A percentile compares a stretch with the other conserved stretches of the same genome.
Conservation (phyloP, 2,113 vertebrate species). For the Rhinolophus sinicus region DNA sequence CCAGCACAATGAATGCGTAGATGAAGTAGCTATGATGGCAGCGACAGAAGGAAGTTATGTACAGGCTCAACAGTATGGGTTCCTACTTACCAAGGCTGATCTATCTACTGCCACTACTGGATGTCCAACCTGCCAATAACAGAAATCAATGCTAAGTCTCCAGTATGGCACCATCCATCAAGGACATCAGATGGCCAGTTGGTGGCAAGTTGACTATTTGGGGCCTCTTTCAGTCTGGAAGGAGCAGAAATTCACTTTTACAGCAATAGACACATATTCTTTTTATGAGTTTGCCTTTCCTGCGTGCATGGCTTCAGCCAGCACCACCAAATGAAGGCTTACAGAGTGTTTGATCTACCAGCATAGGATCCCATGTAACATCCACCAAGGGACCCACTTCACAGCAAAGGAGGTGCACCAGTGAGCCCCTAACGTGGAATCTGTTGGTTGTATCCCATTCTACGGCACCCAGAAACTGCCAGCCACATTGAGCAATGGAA, state of each 20-base stretch:
- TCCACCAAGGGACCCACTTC: neutral
- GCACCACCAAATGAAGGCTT: neutral
- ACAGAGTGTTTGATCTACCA: neutral
- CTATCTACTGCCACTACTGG: neutral
- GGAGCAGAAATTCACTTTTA: constrained; percentile 11
- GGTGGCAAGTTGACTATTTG: constrained; percentile 18
- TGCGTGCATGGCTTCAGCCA: neutral
- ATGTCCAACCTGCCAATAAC: neutral
- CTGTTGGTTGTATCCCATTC: neutral
- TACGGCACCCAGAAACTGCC: neutral
- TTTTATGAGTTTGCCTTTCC: neutral
- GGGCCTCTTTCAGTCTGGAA: constrained; percentile 10
- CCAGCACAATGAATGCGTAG: neutral
- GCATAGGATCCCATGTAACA: neutral
- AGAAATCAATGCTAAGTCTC: neutral
- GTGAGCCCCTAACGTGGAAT: neutral
- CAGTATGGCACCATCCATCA: neutral
- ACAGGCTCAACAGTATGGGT: neutral
- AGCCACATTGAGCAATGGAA: neutral
- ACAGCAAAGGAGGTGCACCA: neutral
- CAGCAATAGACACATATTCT: neutral
- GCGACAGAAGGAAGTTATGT: neutral
- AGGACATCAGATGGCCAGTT: neutral
- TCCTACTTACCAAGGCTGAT: neutral
- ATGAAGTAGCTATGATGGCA: neutral